Evolutionary conservation across 1,140 invertebrate genomes (phyloP), one percentile per base, ranked within the genome.

Genomic region (Oscheius sp.): DNA sequence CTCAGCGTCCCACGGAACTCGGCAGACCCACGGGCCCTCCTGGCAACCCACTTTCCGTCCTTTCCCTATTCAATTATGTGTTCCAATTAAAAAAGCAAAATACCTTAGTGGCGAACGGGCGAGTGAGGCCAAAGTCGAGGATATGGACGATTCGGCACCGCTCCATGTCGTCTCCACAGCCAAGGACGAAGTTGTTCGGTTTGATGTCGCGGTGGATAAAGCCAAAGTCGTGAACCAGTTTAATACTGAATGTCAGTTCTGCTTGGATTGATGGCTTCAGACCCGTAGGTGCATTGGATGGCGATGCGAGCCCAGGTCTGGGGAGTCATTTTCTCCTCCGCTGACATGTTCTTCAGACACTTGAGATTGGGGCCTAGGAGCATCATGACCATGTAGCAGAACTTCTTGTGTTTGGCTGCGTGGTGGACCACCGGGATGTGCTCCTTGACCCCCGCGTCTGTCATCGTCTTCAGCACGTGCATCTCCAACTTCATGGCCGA

Each of bases 1-100:
- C 79, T 73, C 18, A 69, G 67, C 13, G 79, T 80, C 29, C 79
- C 79, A 55, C 79, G 76, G 64, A 80, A 80, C 42, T 80, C 79
- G 1, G 71, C 76, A 20, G 55, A 66, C 26, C 75, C 69, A 36
- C 79, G 73, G 23, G 79, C 79, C 4, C 66, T 35, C 7, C 79
- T 73, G 23, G 67, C 70, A 29, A 75, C 58, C 75, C 73, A 80
- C 42, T 62, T 61, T 1, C 71, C 71, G 15, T 59, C 52, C 18
- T 38, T 65, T 13, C 46, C n/a, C n/a, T n/a, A n/a, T n/a, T n/a
- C n/a, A n/a, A n/a, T n/a, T n/a, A n/a, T n/a, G n/a, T n/a, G n/a
- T n/a, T n/a, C n/a, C n/a, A n/a, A n/a, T n/a, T n/a, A n/a, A n/a
- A n/a, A n/a, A n/a, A n/a, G n/a, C n/a, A n/a, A n/a, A n/a, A n/a